phyloP scores from a whole-genome alignment of 2,113 vertebrate genomes.

The Gavia stellata region DNA sequence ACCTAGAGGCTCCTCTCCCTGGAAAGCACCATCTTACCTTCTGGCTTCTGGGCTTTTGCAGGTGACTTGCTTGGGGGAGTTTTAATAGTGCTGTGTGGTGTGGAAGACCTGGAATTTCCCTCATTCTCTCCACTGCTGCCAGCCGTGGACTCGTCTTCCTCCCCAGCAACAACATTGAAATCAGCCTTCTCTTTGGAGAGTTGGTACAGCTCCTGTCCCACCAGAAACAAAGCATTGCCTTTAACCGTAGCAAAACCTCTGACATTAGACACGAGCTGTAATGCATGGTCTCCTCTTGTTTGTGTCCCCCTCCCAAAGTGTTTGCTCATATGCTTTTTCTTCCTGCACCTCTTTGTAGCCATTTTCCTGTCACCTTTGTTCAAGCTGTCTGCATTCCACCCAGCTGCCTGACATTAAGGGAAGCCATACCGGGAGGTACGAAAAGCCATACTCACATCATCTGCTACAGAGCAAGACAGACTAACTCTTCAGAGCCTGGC shows the following conservation, averaged over 20 bases:
- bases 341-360: background rate
- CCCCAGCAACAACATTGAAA: conserved; percentile 77
- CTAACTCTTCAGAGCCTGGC: background rate
- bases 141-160: conserved; percentile 81
- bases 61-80: conserved; percentile 52
- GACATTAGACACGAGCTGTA: background rate
- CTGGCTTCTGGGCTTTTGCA: conserved; percentile 48
- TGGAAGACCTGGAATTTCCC: conserved; percentile 74
- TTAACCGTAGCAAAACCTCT: background rate
- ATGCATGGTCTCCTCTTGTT: fast-evolving
- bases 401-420: background rate
- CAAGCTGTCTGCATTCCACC: background rate
- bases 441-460: background rate
- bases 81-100: conserved; percentile 49
- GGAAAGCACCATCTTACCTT: conserved; percentile 19
- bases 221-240: background rate
- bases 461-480: background rate
- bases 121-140: conserved; percentile 81
- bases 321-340: background rate
- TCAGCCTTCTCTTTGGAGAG: conserved; percentile 90
- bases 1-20: background rate
- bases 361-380: background rate
- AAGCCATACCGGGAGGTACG: background rate
- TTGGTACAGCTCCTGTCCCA: conserved; percentile 85
- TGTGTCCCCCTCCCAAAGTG: background rate